A percentile compares a stretch with the other conserved stretches of the same genome.
Evolutionary conservation across 2,797 vertebrate species (phyloP).

Genomic region (Loriculus beryllinus): DNA sequence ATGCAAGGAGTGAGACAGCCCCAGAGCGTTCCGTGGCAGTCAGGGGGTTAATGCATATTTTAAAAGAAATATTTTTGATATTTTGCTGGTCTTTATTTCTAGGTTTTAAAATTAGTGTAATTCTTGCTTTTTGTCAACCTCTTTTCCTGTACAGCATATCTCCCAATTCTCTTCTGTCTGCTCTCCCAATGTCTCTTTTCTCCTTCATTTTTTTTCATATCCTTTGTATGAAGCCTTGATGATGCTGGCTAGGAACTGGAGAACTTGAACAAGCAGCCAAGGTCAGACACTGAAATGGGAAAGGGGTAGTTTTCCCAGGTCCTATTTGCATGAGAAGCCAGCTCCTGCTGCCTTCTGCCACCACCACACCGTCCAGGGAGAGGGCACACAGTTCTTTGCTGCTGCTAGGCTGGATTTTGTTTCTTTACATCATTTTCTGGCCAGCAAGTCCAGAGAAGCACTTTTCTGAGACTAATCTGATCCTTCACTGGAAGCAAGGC

Average conservation of each 20-base stretch:
- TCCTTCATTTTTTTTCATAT: not conserved
- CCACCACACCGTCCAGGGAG: not conserved
- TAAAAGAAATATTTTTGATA: not conserved
- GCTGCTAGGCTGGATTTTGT: not conserved
- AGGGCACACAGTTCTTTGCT: not conserved
- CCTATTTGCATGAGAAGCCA: rapidly evolving
- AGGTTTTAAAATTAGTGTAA: not conserved
- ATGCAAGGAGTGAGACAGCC: not conserved
- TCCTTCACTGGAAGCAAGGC: not conserved
- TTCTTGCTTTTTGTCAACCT: not conserved
- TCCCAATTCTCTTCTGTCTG: not conserved
- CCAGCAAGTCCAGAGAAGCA: not conserved
- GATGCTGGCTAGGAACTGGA: not conserved
- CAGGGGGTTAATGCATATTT: not conserved
- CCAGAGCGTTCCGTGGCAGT: not conserved
- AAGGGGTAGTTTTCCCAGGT: not conserved
- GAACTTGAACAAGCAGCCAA: not conserved
- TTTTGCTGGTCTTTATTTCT: not conserved
- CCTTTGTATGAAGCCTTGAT: not conserved
- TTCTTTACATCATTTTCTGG: not conserved
- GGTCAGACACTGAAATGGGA: not conserved
- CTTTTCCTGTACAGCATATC: rapidly evolving
- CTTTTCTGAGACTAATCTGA: not conserved
- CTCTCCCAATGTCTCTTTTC: not conserved
- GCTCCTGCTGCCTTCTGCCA: not conserved